Evolutionary conservation across 2,797 vertebrate genomes (phyloP).

Genomic region (Podarcis lilfordi): DNA sequence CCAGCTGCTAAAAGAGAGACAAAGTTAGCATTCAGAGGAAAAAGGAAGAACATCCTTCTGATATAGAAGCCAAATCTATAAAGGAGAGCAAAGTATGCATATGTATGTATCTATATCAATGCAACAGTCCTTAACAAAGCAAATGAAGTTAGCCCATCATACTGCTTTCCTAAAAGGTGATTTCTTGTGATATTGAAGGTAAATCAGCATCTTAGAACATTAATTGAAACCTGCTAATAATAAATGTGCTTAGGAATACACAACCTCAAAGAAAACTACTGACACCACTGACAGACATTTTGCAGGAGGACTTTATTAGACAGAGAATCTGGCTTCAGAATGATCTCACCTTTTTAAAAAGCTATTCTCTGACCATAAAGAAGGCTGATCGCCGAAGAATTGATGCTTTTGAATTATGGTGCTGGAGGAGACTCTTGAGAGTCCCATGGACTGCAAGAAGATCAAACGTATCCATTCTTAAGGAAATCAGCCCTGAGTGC

Average conservation of each 20-base stretch:
- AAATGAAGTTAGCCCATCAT: slow-evolving; percentile 48
- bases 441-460: too few relatives aligned
- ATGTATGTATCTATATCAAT: slow-evolving; percentile 22
- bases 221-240: not conserved
- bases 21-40: slow-evolving; percentile 14
- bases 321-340: not conserved
- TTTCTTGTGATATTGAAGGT: not conserved
- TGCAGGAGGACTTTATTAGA: not conserved
- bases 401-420: too few relatives aligned
- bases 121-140: slow-evolving; percentile 36
- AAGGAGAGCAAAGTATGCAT: slow-evolving; percentile 13
- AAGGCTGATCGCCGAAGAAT: too few relatives aligned
- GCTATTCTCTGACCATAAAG: too few relatives aligned
- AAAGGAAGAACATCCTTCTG: slow-evolving; percentile 28
- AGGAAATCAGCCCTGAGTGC: too few relatives aligned
- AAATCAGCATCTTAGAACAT: not conserved
- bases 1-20: slow-evolving; percentile 39
- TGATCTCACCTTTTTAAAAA: not conserved
- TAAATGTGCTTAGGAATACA: not conserved
- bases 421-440: too few relatives aligned
- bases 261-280: not conserved
- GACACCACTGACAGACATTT: not conserved
- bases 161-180: not conserved
- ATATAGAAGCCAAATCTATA: accelerated
- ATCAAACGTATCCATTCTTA: too few relatives aligned